phyloP scores from a whole-genome alignment of 1,140 invertebrate genomes.

The Trissolcus basalis region DNA sequence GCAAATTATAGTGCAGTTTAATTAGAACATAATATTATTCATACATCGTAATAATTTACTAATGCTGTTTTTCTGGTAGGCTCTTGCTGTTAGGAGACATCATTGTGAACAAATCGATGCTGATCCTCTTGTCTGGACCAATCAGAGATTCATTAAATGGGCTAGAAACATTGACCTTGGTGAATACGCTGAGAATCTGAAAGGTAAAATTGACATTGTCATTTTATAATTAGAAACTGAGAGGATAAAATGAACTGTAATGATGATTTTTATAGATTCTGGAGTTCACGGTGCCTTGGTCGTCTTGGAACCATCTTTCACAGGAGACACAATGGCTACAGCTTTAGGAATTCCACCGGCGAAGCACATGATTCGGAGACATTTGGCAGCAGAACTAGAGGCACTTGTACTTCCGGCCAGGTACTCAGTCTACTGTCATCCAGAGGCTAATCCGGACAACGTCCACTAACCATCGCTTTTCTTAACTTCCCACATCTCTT shows the following conservation, averaged over 20 bases:
- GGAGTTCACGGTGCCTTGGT: conserved; percentile 95
- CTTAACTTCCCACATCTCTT: conserved; percentile 21
- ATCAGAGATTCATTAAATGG: conserved; percentile 94
- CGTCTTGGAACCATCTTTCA: conserved; percentile 94
- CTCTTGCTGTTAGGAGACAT: conserved; percentile 88
- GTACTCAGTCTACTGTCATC: conserved; percentile 79
- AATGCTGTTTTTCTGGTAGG: conserved; percentile 75
- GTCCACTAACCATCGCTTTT: conserved; percentile 67
- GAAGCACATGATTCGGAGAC: conserved; percentile 93
- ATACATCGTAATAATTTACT: too few species aligned
- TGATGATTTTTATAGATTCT: conserved; percentile 80
- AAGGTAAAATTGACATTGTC: conserved; percentile 79
- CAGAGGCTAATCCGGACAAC: conserved; percentile 73
- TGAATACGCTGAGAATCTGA: conserved; percentile 95
- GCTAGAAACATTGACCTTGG: conserved; percentile 93
- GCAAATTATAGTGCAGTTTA: too few species aligned
- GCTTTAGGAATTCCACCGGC: conserved; percentile 94
- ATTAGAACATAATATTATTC: too few species aligned
- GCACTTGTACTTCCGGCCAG: conserved; percentile 92
- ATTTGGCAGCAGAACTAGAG: conserved; percentile 92
- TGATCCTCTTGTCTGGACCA: conserved; percentile 96
- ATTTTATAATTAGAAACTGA: conserved; percentile 14
- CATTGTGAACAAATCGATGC: conserved; percentile 91
- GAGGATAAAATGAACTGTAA: neutral
- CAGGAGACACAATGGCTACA: conserved; percentile 94